Percentiles rank a stretch among this genome's conserved stretches.
phyloP scores from a whole-genome alignment of 2,797 vertebrate species.

The Perodicticus potto region DNA sequence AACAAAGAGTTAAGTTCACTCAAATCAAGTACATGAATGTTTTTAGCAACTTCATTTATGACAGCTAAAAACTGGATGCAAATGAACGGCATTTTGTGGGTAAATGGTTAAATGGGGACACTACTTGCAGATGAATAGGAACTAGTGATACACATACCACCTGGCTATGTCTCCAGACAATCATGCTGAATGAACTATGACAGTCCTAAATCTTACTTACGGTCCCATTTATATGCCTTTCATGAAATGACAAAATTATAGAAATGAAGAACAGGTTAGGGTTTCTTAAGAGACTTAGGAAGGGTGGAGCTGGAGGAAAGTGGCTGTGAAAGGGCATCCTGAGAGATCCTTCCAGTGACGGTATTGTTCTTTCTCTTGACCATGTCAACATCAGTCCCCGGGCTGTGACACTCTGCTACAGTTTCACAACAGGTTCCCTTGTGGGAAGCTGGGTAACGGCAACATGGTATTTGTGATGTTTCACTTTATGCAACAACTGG shows the following conservation, averaged over 20 bases:
- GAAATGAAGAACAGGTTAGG: not conserved
- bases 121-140: not conserved
- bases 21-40: not conserved
- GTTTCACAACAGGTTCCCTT: not conserved
- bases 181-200: not conserved
- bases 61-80: not conserved
- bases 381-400: not conserved
- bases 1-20: not conserved
- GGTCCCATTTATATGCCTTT: not conserved
- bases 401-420: not conserved
- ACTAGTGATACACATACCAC: not conserved
- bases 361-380: not conserved
- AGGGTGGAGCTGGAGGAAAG: not conserved
- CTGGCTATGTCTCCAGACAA: not conserved
- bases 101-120: not conserved
- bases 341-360: not conserved
- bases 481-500: too few species aligned
- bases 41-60: not conserved
- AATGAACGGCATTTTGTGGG: not conserved
- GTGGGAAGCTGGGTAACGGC: not conserved
- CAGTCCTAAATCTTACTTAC: not conserved
- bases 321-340: not conserved
- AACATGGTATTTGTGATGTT: not conserved
- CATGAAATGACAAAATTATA: conserved; percentile 2
- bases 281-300: not conserved